These are phyloP conservation scores for Poecilia latipinna DNA, from an alignment of 2,113 vertebrate genomes.

Conservation along the genomic window DNA sequence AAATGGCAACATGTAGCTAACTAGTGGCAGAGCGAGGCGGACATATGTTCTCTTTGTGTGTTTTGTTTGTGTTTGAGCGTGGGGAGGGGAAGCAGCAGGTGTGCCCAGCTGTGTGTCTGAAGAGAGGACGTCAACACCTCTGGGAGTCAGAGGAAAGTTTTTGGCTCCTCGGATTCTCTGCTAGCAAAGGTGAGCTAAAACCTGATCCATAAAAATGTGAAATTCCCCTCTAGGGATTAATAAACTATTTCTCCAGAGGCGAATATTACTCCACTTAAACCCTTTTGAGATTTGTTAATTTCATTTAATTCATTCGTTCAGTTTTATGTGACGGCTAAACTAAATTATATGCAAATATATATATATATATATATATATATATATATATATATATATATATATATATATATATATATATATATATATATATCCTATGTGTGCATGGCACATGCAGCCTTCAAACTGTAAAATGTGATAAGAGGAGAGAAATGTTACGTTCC, in stretches of 20 bases:
- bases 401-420: too few relatives aligned
- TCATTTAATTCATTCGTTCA: neutral
- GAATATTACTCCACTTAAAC: too few relatives aligned
- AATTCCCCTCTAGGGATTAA: too few relatives aligned
- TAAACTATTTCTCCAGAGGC: too few relatives aligned
- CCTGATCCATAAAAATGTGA: constrained; percentile 4
- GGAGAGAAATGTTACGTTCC: too few relatives aligned
- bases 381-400: too few relatives aligned
- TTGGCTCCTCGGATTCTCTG: constrained; percentile 18
- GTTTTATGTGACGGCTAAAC: neutral
- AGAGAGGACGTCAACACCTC: constrained; percentile 42
- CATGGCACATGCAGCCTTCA: too few relatives aligned
- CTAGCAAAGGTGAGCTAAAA: constrained; percentile 28
- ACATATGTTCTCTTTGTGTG: constrained; percentile 15
- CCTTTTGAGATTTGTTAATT: too few relatives aligned
- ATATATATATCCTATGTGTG: neutral
- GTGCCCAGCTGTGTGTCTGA: constrained; percentile 67
- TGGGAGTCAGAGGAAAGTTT: constrained; percentile 10
- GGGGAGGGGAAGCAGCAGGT: constrained; percentile 50
- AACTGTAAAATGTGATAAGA: too few relatives aligned
- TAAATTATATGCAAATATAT: too few relatives aligned
- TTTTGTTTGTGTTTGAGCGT: constrained; percentile 1
- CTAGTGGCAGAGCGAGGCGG: constrained; percentile 8
- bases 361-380: too few relatives aligned
- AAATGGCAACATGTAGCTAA: constrained; percentile 35